These are phyloP conservation scores for Drosophila burlai DNA, from an alignment of 1,140 invertebrate genomes.

Conservation along the genomic window DNA sequence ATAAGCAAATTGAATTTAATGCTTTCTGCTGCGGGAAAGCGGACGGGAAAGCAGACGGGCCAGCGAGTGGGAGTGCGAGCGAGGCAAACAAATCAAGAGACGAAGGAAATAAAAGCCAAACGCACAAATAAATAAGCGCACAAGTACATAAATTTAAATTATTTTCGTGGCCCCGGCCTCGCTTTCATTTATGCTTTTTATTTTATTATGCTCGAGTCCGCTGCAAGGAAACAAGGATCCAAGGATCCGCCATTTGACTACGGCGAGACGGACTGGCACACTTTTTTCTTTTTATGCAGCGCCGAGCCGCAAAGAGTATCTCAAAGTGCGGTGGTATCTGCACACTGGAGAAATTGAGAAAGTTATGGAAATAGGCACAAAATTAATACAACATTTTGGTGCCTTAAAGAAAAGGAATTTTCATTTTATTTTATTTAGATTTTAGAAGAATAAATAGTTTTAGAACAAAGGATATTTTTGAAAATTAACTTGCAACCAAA, in stretches of 20 bases:
- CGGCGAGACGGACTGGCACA: constrained; percentile 52
- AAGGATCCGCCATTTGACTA: constrained; percentile 36
- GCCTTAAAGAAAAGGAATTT: too few species aligned
- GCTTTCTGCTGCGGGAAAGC: constrained; percentile 55
- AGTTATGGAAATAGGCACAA: background rate
- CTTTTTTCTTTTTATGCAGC: constrained; percentile 23
- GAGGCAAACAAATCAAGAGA: constrained; percentile 57
- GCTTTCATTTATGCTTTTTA: constrained; percentile 69
- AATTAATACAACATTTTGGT: too few species aligned
- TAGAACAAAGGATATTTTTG: too few species aligned
- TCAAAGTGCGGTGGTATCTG: background rate
- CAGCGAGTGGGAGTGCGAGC: constrained; percentile 9
- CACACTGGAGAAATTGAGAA: background rate
- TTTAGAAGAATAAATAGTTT: too few species aligned
- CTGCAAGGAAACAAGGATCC: constrained; percentile 24
- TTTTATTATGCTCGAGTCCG: constrained; percentile 59
- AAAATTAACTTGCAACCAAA: too few species aligned
- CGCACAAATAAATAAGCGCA: constrained; percentile 72
- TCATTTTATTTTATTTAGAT: too few species aligned
- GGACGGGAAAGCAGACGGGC: background rate
- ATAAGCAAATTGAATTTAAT: constrained; percentile 79
- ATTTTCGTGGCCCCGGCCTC: constrained; percentile 59
- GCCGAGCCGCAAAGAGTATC: constrained; percentile 8
- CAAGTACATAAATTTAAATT: constrained; percentile 83
- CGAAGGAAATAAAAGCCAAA: constrained; percentile 56